Evolutionary conservation across 1,140 invertebrate species (phyloP).

Genomic region (Aphelinus atriplicis): DNA sequence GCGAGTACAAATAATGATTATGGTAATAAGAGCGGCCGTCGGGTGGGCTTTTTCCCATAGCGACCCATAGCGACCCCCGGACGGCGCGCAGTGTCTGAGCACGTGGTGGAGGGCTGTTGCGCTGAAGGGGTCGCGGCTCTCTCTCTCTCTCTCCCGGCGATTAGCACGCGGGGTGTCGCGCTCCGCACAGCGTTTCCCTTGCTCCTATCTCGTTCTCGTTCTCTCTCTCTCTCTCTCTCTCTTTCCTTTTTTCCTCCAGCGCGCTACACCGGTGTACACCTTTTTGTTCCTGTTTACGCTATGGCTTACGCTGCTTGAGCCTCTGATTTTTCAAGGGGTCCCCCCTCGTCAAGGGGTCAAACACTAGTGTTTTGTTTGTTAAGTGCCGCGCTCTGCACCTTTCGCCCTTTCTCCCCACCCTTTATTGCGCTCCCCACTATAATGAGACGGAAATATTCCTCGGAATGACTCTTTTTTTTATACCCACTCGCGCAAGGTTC

Average conservation of each 20-base stretch:
- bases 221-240: neutral
- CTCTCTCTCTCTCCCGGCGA: too few species aligned
- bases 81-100: slow-evolving; percentile 36
- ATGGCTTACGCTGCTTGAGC: neutral
- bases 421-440: neutral
- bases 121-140: slow-evolving; percentile 1
- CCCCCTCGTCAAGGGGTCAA: neutral
- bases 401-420: neutral
- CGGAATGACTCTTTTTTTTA: too few species aligned
- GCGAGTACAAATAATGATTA: slow-evolving; percentile 41
- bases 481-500: too few species aligned
- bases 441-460: too few species aligned
- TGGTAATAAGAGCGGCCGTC: slow-evolving; percentile 38
- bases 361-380: neutral
- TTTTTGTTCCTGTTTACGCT: neutral
- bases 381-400: neutral
- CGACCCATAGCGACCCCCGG: neutral
- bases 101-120: slow-evolving; percentile 44
- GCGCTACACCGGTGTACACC: neutral
- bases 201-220: too few species aligned
- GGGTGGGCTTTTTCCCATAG: neutral
- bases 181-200: neutral
- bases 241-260: neutral
- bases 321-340: slow-evolving; percentile 9
- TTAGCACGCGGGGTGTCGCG: slow-evolving; percentile 3